Evolutionary conservation across 2,113 vertebrate genomes (phyloP), one percentile per base, ranked within the genome.

Genomic region (Nymphicus hollandicus): DNA sequence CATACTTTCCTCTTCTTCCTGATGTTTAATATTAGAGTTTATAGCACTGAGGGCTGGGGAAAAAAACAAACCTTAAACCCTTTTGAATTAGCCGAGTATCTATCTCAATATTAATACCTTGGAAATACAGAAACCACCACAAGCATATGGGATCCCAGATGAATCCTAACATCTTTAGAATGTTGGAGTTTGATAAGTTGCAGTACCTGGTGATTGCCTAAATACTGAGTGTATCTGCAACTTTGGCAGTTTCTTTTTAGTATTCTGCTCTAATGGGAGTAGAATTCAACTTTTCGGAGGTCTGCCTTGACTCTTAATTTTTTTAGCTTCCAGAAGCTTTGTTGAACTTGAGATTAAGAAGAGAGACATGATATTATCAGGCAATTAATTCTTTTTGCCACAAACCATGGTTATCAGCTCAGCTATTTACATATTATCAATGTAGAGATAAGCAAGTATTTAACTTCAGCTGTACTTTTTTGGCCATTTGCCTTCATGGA

Each of bases 181-280:
- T 79, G 91, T 56, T 49, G 41, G 35, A 80, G 27, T 63, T 88
- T 82, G 10, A 22, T 74, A 85, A 61, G 52, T 39, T 70, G 19
- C 20, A 41, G 7, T 55, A 56, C 22, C 11, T 55, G 24, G 31
- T 58, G 44, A 82, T n/a, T 91, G 29, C 18, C 46, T 74, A 74
- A 73, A 43, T 89, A 64, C 29, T 68, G 28, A 35, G 27, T 80
- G 10, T 44, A 22, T 46, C 25, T n/a, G 39, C 17, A 85, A 68
- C 11, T 15, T 10, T 0, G 0, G 10, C 33, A 68, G 55, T 27
- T 80, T 70, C 61, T 76, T 89, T 10, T 13, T 52, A n/a, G 3
- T n/a, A 52, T 61, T 86, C 46, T 49, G 10, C 31, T 83, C 11
- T 66, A 61, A n/a, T 2, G 8, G 63, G 25, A 66, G 3, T 22